phyloP scores from a whole-genome alignment of 2,113 vertebrate genomes.

The Triplophysa rosa region DNA sequence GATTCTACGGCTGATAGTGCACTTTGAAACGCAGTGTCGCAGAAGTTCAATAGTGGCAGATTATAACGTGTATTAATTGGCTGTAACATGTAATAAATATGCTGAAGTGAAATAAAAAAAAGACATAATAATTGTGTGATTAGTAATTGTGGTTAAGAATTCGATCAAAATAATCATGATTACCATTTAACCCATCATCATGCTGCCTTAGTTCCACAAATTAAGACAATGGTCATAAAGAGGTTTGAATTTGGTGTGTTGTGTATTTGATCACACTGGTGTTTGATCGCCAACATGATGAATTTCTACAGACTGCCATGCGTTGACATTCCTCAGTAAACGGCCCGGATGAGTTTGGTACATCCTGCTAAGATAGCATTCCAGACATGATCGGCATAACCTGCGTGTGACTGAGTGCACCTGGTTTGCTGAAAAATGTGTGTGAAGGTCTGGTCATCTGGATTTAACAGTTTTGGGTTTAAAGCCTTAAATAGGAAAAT shows the following conservation, averaged over 20 bases:
- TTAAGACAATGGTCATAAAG: no score
- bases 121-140: no score
- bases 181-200: no score
- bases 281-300: conserved; percentile 19
- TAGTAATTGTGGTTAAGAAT: no score
- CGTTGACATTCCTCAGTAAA: conserved; percentile 39
- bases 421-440: conserved; percentile 27
- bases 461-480: neutral
- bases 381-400: conserved; percentile 64
- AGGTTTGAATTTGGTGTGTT: neutral
- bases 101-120: no score
- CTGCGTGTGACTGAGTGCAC: conserved; percentile 44
- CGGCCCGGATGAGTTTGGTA: conserved; percentile 50
- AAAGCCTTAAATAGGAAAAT: conserved; percentile 1
- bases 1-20: no score
- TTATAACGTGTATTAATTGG: no score
- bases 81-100: no score
- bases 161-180: no score
- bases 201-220: neutral
- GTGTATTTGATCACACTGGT: neutral
- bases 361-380: conserved; percentile 70
- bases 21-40: no score
- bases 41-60: no score
- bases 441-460: neutral
- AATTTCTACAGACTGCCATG: conserved; percentile 36